Evolutionary conservation across 1,140 invertebrate genomes (phyloP).

Genomic region (Plutomurus gul): DNA sequence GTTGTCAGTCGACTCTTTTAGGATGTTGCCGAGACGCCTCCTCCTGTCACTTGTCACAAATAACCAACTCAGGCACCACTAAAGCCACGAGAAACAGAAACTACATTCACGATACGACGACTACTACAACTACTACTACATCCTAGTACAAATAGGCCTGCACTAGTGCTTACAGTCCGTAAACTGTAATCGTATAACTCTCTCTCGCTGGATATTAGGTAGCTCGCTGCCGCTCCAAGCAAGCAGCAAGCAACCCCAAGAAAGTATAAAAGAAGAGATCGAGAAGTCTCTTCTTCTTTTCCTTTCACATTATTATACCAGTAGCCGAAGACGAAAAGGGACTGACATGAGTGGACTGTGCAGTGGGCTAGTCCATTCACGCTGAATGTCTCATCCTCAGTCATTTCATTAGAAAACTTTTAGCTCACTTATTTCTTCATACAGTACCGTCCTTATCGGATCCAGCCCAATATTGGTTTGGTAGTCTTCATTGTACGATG

Average conservation of each 20-base stretch:
- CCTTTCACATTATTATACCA: no score
- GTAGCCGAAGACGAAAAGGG: no score
- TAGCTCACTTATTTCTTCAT: not conserved
- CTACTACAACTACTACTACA: not conserved
- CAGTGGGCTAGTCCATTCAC: not conserved
- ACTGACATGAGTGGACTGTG: no score
- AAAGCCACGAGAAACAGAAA: not conserved
- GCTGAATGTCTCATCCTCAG: not conserved
- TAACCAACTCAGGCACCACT: not conserved
- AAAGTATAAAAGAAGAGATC: no score
- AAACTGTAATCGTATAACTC: no score
- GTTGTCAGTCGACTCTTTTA: conserved; percentile 20
- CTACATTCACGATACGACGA: not conserved
- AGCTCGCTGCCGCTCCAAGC: no score
- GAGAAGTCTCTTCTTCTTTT: no score
- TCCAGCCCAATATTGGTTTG: not conserved
- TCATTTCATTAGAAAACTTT: conserved; percentile 26
- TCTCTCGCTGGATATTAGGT: no score
- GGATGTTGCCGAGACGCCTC: conserved; percentile 23
- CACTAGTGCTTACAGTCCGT: not conserved
- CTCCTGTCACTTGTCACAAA: conserved; percentile 28
- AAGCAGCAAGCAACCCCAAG: no score
- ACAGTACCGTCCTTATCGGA: not conserved
- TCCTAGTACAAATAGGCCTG: not conserved
- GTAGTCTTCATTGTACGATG: not conserved